Conservation (phyloP, 2,113 vertebrate genomes). For the Mirza zaza region DNA sequence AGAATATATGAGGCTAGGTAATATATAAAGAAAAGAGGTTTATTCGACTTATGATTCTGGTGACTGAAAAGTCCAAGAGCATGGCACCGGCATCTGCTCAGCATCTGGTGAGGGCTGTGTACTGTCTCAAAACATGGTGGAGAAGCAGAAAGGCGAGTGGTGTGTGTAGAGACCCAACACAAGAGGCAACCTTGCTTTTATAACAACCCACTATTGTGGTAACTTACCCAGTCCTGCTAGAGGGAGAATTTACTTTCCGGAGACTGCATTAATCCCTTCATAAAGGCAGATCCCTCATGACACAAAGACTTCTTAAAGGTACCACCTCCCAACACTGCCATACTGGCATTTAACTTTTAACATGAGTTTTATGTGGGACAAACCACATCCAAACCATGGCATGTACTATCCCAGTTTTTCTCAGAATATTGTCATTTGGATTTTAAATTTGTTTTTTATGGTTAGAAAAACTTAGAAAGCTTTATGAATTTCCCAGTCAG, state of each 20-base stretch:
- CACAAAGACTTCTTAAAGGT: background rate
- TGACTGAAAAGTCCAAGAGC: background rate
- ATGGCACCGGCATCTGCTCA: background rate
- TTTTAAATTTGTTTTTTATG: slow-evolving; percentile 37
- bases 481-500: background rate
- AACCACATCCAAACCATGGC: background rate
- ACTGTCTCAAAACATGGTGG: background rate
- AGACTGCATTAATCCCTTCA: background rate
- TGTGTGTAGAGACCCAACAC: background rate
- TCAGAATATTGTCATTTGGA: background rate
- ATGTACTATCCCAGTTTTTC: background rate
- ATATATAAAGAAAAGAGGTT: background rate
- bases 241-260: background rate
- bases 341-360: background rate
- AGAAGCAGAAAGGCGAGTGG: background rate
- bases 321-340: background rate
- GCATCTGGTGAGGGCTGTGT: background rate
- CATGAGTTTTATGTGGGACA: background rate
- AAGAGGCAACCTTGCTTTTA: background rate
- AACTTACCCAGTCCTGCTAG: background rate
- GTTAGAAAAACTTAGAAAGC: background rate
- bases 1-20: background rate
- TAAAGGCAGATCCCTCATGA: background rate
- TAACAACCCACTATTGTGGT: background rate
- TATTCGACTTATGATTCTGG: background rate